Evolutionary conservation across 2,113 vertebrate genomes (phyloP).

Genomic region (Thunnus thynnus): DNA sequence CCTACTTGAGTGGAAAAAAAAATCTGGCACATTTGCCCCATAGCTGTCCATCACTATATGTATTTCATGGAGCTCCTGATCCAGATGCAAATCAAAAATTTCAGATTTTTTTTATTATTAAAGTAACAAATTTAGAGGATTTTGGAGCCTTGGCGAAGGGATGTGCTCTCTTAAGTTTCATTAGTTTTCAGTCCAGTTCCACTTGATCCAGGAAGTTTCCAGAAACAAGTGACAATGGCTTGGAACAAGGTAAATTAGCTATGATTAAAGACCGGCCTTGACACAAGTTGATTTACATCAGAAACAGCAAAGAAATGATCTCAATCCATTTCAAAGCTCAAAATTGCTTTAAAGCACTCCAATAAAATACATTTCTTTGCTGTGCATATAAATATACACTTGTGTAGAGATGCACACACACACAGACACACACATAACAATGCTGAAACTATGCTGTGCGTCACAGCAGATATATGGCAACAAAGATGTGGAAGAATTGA

Average conservation of each 20-base stretch:
- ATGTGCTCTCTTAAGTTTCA: constrained; percentile 35
- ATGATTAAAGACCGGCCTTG: constrained; percentile 43
- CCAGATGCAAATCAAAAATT: constrained; percentile 40
- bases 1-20: constrained; percentile 37
- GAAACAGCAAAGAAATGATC: constrained; percentile 34
- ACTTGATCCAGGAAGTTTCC: constrained; percentile 63
- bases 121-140: constrained; percentile 61
- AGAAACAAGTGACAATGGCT: constrained; percentile 53
- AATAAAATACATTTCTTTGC: background rate
- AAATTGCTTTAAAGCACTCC: background rate
- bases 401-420: background rate
- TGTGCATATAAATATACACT: background rate
- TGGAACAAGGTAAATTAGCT: constrained; percentile 41
- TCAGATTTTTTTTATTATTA: constrained; percentile 19
- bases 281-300: constrained; percentile 47
- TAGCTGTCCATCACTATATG: constrained; percentile 37
- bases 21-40: constrained; percentile 30
- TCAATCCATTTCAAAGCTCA: constrained; percentile 28
- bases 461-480: constrained; percentile 58
- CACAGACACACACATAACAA: constrained; percentile 27
- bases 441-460: constrained; percentile 27
- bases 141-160: constrained; percentile 44
- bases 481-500: constrained; percentile 62
- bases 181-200: constrained; percentile 34
- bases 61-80: constrained; percentile 38